Percentiles rank a stretch among this genome's conserved stretches.
Evolutionary conservation across 2,797 vertebrate species (phyloP).

Genomic region (Odontamblyopus rebecca): DNA sequence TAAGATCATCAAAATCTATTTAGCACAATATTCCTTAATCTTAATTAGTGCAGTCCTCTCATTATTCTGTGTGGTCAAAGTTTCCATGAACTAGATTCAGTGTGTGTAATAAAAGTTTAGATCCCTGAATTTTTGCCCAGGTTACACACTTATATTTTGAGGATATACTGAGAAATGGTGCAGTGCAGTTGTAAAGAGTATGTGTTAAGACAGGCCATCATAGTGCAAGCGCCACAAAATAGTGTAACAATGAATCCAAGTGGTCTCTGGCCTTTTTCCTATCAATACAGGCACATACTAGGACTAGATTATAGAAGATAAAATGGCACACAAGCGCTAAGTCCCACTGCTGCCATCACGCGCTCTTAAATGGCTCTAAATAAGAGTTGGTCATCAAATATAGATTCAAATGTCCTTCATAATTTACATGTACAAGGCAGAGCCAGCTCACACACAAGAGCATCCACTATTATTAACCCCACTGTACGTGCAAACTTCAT

Average conservation of each 20-base stretch:
- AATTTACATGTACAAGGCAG: conserved; percentile 61
- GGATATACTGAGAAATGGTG: background rate
- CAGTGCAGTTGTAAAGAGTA: background rate
- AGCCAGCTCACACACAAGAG: conserved; percentile 14
- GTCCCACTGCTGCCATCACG: conserved; percentile 3
- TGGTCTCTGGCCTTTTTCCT: conserved; percentile 17
- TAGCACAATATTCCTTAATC: too few relatives aligned
- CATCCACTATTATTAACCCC: conserved; percentile 13
- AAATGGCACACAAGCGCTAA: conserved; percentile 8
- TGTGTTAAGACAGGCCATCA: background rate
- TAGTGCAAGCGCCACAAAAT: conserved; percentile 15
- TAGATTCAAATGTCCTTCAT: conserved; percentile 59
- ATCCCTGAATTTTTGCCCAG: background rate
- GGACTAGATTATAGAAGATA: background rate
- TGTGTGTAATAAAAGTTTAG: background rate
- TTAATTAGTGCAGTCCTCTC: background rate
- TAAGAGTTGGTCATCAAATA: conserved; percentile 64
- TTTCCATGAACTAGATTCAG: background rate
- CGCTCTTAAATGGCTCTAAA: conserved; percentile 49
- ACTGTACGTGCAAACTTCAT: conserved; percentile 3
- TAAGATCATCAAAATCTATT: too few relatives aligned
- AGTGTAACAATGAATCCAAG: conserved; percentile 11
- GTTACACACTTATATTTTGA: background rate
- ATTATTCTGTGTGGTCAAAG: background rate
- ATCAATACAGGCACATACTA: conserved; percentile 16